Conservation (phyloP, 2,113 vertebrate species). For the Macrotis lagotis region DNA sequence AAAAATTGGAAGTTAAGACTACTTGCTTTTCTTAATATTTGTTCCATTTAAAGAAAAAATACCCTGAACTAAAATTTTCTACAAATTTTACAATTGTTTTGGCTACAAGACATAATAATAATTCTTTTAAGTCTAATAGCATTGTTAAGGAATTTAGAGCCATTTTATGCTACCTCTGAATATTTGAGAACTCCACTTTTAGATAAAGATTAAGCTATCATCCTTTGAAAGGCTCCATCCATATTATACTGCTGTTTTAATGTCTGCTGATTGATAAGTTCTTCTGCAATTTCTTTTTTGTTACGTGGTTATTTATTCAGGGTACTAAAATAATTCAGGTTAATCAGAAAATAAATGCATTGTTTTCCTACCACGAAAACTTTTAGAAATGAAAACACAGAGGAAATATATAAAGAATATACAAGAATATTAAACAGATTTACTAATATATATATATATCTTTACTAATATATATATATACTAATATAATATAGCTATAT, state of each 20-base stretch:
- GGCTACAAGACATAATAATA: background rate
- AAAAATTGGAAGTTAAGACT: background rate
- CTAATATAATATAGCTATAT: slow-evolving; percentile 42
- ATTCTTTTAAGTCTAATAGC: background rate
- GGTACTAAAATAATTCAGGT: slow-evolving; percentile 13
- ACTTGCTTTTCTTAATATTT: background rate
- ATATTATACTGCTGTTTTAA: background rate
- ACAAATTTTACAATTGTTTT: background rate
- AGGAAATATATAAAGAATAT: slow-evolving; percentile 45
- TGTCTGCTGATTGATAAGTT: slow-evolving; percentile 9
- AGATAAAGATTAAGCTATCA: slow-evolving; percentile 11
- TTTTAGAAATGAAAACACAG: slow-evolving; percentile 55
- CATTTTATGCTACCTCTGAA: slow-evolving; percentile 26
- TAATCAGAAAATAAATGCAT: slow-evolving; percentile 9
- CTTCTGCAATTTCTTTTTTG: slow-evolving; percentile 15
- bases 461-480: no score
- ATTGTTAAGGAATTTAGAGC: background rate
- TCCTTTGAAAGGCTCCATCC: background rate
- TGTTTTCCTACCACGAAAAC: slow-evolving; percentile 46
- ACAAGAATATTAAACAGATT: no score
- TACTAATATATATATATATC: no score
- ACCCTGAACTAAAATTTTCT: background rate
- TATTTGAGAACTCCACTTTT: slow-evolving; percentile 32
- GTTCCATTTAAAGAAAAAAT: no score
- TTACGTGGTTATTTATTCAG: slow-evolving; percentile 48